Percentiles rank a stretch among this genome's conserved stretches.
phyloP scores from a whole-genome alignment of 2,797 vertebrate genomes.

The Tinamus major region DNA sequence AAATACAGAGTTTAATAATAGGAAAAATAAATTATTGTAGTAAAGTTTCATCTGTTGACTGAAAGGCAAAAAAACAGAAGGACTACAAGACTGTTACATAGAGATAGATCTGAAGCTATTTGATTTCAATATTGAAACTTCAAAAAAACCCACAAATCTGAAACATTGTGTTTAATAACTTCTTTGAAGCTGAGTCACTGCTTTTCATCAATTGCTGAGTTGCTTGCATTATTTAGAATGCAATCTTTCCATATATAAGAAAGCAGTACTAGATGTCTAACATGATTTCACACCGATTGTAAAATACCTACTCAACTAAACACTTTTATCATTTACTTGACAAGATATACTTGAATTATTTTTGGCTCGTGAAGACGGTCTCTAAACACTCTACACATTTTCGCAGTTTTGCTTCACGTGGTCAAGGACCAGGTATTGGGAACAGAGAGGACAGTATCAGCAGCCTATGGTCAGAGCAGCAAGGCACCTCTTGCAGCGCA shows the following conservation, averaged over 20 bases:
- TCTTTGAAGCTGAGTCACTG: slow-evolving; percentile 21
- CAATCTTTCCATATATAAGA: background rate
- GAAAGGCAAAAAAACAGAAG: background rate
- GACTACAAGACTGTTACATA: background rate
- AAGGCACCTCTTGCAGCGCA: background rate
- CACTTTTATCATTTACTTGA: background rate
- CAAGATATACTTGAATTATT: background rate
- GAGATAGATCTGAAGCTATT: background rate
- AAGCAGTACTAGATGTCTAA: background rate
- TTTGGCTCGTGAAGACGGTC: background rate
- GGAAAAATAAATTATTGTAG: background rate
- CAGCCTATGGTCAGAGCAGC: slow-evolving; percentile 11
- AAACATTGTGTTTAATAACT: slow-evolving; percentile 8
- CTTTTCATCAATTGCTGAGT: slow-evolving; percentile 39
- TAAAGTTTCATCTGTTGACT: background rate
- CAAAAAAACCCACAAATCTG: background rate
- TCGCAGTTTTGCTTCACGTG: background rate
- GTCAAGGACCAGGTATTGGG: background rate
- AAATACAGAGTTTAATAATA: background rate
- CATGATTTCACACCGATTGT: background rate
- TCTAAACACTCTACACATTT: background rate
- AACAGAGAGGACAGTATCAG: background rate
- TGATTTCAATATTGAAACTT: background rate
- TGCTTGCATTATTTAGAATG: slow-evolving; percentile 34
- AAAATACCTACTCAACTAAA: background rate